Conservation (phyloP, 1,140 invertebrate genomes). For the Halotydeus destructor region DNA sequence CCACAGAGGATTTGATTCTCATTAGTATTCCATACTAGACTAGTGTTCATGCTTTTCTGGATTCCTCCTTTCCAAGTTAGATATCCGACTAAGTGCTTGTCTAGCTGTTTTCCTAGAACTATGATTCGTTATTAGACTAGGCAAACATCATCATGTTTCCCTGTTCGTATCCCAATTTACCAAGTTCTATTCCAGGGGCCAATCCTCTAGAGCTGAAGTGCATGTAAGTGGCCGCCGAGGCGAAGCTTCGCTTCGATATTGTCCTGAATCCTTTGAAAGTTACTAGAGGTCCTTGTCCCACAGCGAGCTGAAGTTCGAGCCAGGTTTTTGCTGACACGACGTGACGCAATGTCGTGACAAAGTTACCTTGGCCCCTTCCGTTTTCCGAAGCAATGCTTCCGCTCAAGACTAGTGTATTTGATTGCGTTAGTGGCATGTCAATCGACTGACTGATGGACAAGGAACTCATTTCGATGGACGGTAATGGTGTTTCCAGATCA, state of each 20-base stretch:
- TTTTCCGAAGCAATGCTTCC: slow-evolving; percentile 56
- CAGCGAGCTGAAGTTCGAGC: slow-evolving; percentile 41
- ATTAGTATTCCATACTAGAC: slow-evolving; percentile 48
- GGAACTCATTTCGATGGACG: slow-evolving; percentile 62
- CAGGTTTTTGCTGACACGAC: slow-evolving; percentile 57
- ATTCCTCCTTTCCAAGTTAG: slow-evolving; percentile 52
- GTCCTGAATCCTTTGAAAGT: slow-evolving; percentile 49
- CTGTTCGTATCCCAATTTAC: not conserved
- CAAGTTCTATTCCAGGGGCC: slow-evolving; percentile 4
- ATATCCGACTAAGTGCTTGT: slow-evolving; percentile 62
- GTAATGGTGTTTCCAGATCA: slow-evolving; percentile 28
- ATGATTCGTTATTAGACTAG: not conserved
- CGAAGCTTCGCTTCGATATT: slow-evolving; percentile 31
- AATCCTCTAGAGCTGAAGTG: slow-evolving; percentile 8
- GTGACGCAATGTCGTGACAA: slow-evolving; percentile 48
- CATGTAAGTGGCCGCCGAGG: not conserved
- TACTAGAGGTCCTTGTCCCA: slow-evolving; percentile 50
- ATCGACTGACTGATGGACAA: slow-evolving; percentile 80
- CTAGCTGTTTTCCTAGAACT: slow-evolving; percentile 39
- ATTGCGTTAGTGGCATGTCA: slow-evolving; percentile 65
- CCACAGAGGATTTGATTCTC: slow-evolving; percentile 37
- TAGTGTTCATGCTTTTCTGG: slow-evolving; percentile 51
- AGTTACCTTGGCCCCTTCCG: slow-evolving; percentile 51
- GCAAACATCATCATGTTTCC: not conserved
- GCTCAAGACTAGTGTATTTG: slow-evolving; percentile 45